phyloP scores from a whole-genome alignment of 30 jellyfish, hydroid and myxozoan genomes.

The Hydra vulgaris region DNA sequence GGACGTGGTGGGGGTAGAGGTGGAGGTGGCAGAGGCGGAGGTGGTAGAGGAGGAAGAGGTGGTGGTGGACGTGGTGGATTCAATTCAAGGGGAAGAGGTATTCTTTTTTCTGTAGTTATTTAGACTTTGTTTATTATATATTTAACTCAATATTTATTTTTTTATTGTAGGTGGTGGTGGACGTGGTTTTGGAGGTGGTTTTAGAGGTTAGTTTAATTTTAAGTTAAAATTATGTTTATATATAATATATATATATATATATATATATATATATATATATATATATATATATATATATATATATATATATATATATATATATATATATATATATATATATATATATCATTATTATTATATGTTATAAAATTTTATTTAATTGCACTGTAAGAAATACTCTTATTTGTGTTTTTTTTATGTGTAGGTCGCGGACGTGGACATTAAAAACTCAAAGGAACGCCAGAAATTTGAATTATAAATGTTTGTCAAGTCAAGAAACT shows the following conservation, averaged over 20 bases:
- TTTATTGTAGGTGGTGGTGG: slow-evolving; percentile 62
- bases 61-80: slow-evolving; percentile 49
- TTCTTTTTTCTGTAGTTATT: not conserved
- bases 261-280: too few species aligned
- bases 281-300: too few species aligned
- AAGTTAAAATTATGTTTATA: not conserved
- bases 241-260: too few species aligned
- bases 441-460: too few species aligned
- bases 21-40: slow-evolving; percentile 45
- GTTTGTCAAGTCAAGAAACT: too few species aligned
- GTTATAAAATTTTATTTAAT: too few species aligned
- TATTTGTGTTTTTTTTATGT: too few species aligned
- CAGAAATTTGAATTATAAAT: too few species aligned
- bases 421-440: not conserved
- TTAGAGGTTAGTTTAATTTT: slow-evolving; percentile 20
- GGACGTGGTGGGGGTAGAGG: slow-evolving; percentile 31
- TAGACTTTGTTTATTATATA: not conserved
- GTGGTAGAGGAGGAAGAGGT: slow-evolving; percentile 58
- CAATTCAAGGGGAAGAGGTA: slow-evolving; percentile 39
- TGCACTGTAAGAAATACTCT: too few species aligned
- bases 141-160: not conserved
- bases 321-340: too few species aligned
- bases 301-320: too few species aligned
- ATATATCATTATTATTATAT: too few species aligned
- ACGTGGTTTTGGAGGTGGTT: slow-evolving; percentile 50